Conservation (phyloP, 1,140 invertebrate species). For the Augochlora pura region DNA sequence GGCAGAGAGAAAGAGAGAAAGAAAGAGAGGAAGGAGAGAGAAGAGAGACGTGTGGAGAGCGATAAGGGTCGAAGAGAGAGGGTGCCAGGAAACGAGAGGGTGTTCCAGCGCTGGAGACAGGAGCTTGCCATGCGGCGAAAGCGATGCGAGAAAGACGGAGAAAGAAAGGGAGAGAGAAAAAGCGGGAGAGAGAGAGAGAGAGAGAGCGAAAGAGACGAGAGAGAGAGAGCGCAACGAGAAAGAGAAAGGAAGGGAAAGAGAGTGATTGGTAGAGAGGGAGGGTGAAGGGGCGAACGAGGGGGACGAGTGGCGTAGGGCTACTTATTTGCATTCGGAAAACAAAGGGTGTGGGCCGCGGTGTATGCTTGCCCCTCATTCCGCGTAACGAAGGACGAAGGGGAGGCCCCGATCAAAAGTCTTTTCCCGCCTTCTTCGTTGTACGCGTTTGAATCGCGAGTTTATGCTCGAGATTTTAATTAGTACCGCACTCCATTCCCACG, state of each 20-base stretch:
- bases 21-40: not conserved
- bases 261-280: conserved; percentile 24
- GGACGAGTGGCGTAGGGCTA: conserved; percentile 65
- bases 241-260: not conserved
- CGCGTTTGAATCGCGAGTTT: conserved; percentile 50
- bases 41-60: not conserved
- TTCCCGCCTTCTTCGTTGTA: conserved; percentile 54
- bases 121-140: not conserved
- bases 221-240: too few relatives aligned
- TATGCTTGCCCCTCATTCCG: conserved; percentile 60
- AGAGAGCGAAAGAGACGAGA: conserved; percentile 39
- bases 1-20: conserved; percentile 40
- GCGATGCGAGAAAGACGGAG: conserved; percentile 18
- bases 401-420: conserved; percentile 55
- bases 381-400: conserved; percentile 63
- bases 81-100: conserved; percentile 40
- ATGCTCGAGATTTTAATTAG: conserved; percentile 52
- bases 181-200: not conserved
- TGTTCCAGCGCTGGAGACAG: conserved; percentile 38
- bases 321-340: conserved; percentile 80
- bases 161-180: conserved; percentile 7
- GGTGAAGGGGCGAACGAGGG: conserved; percentile 32
- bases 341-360: conserved; percentile 70
- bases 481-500: conserved; percentile 49
- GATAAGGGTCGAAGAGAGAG: not conserved